Evolutionary conservation across 2,888 invertebrate genomes (phyloP).

Genomic region (Orchesellides sinensis): DNA sequence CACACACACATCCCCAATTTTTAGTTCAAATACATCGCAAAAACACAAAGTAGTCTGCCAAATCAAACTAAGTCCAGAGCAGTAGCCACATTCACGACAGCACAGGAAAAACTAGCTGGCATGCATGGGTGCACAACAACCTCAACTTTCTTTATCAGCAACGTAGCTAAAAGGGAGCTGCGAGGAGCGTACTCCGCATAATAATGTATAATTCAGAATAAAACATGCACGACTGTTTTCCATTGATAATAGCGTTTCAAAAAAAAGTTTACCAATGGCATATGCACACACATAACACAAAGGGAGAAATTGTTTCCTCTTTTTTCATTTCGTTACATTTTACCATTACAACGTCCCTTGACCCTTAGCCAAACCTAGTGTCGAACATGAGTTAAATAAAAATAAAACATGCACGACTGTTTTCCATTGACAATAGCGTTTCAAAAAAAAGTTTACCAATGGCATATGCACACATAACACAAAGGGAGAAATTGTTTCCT

Average conservation of each 20-base stretch:
- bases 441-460: neutral
- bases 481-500: neutral
- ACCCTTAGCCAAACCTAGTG: slow-evolving; percentile 7
- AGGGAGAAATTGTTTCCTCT: neutral
- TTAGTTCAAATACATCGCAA: too few relatives aligned
- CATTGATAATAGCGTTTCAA: neutral
- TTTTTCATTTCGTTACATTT: neutral
- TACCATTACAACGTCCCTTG: slow-evolving; percentile 8
- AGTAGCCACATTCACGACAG: neutral
- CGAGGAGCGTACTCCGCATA: neutral
- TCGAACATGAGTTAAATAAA: neutral
- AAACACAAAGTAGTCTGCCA: slow-evolving; percentile 6
- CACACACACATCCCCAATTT: too few relatives aligned
- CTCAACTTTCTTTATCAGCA: neutral
- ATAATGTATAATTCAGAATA: neutral
- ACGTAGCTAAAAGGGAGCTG: neutral
- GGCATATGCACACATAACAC: too few relatives aligned
- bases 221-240: neutral
- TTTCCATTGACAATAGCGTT: neutral
- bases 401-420: slow-evolving; percentile 11
- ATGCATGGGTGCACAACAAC: slow-evolving; percentile 11
- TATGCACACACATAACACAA: too few relatives aligned
- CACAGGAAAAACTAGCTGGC: slow-evolving; percentile 3
- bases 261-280: too few relatives aligned
- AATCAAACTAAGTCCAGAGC: slow-evolving; percentile 15